Evolutionary conservation across 2,797 vertebrate genomes (phyloP), one percentile per base, ranked within the genome.

Genomic region (Peromyscus attwateri): DNA sequence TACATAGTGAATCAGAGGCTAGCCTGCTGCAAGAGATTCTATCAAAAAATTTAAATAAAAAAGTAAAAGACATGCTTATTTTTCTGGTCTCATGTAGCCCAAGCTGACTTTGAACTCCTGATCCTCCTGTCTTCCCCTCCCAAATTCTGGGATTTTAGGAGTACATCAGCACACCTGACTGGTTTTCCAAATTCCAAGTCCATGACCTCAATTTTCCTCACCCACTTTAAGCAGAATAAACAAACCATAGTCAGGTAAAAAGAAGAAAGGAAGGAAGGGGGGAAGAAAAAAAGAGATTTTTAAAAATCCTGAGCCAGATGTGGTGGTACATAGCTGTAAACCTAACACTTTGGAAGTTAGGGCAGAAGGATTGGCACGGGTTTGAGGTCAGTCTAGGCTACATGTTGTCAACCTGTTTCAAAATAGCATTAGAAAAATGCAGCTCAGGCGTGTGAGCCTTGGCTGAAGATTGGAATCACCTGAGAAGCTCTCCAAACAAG

Each of bases 141-240:
- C 11, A 76, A 89, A 43, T 25, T 34, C 71, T 76, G 40, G 31
- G 29, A 76, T 76, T 34, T 46, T 29, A 46, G 40, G 40, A 62
- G 37, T 62, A 8, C 11, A 25, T 34, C 29, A 76, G 7, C 3
- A 27, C 23, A 87, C 9, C 68, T 40, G 37, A 19, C 89, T 62
- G 16, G 19, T 85, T 95, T 89, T 17, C 14, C 46, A 83, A 87
- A 73, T 57, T 60, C 62, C 52, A 37, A 94, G 19, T 85, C 49
- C 71, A 10, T 80, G 70, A 85, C 46, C 71, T 95, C 31, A 55
- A 27, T 92, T 81, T 91, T 23, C 68, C 60, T 66, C 60, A 93
- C 57, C 25, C 25, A 66, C 76, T 93, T 84, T 81, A 95, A 40
- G 57, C n/a, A 97, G 55, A 96, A 73, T 92, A 71, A 73, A 76